Evolutionary conservation across 2,113 vertebrate species (phyloP), one percentile per base, ranked within the genome.

Genomic region (Upupa epops): DNA sequence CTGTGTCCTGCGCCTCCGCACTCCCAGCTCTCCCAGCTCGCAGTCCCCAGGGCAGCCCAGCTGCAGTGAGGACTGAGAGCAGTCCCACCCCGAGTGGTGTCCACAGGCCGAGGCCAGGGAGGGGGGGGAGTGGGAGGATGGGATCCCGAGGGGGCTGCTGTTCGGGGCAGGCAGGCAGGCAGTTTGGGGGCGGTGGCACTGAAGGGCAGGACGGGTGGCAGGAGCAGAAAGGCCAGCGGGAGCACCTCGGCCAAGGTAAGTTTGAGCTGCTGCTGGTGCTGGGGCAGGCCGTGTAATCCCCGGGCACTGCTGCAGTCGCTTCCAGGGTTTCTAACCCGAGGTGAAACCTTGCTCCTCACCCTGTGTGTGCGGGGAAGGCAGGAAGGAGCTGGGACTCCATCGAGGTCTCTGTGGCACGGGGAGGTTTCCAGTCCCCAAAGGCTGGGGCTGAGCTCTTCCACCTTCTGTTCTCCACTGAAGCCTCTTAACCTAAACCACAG

Each of bases 211-310:
- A n/a, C n/a, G n/a, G n/a, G 1, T 1, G 72, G 52, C 82, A 86
- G 69, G 76, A 83, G 36, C 69, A 72, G 78, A 86, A 59, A 59
- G 25, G 9, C 34, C 59, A 56, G 45, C 34, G 64, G 79, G 68
- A 69, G 29, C 54, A 26, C 68, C 73, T 40, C 32, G 36, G 55
- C 69, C 21, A 81, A 94, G 94, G 92, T 95, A 96, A 95, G 96
- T 95, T 88, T 64, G 18, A 91, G 29, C n/a, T 7, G 8, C 1
- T 25, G 37, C 17, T 16, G 31, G 4, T 74, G 45, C 17, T 48
- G 24, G 26, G 5, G 49, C n/a, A 83, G 73, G 9, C 83, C 24
- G 4, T 51, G 37, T 11, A 32, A 40, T 71, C 71, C 49, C 32
- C 42, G 37, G 60, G 32, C 29, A 69, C 54, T 12, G 2, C 36